Evolutionary conservation across 2,113 vertebrate genomes (phyloP), one percentile per base, ranked within the genome.

Genomic region (Gymnarchus niloticus): DNA sequence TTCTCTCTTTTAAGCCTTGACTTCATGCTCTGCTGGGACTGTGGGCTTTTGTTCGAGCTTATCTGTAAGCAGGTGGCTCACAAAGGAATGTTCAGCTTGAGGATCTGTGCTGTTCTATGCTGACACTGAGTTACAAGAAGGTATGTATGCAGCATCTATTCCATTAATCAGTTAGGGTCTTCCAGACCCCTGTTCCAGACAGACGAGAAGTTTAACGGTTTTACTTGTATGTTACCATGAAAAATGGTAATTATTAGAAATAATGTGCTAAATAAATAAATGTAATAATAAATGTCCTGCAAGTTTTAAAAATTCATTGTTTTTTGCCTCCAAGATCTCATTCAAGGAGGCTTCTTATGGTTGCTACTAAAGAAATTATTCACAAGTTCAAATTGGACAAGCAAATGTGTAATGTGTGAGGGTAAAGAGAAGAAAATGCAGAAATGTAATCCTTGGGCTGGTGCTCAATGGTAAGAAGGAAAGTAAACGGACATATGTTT

Each of bases 331-430:
- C 73, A 48, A 84, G 25, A 25, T 69, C 54, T 52, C 78, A 57
- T 85, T 56, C 80, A n/a, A 85, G 37, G 69, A 56, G 46, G 41
- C 17, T 23, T 56, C 48, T 52, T 48, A 41, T 52, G 41, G 44
- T 52, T 80, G 41, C 37, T 57, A 80, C 78, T 78, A 57, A 78
- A 52, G 52, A 46, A 33, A 80, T 85, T 56, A 78, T 46, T 85
- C 52, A 57, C 48, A 14, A 19, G 2, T 85, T 78, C 51, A 7
- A 23, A 80, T 73, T 85, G 76, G 46, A 80, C 69, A n/a, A 46
- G 52, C 10, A 85, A 85, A 46, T 78, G 14, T 48, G 73, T 85
- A 51, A 56, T 77, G 23, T 56, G 51, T 46, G 51, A 48, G 21
- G 33, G 65, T n/a, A n/a, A n/a, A n/a, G n/a, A 5, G 48, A 6